Base-by-base conservation (phyloP, 92 coral and sea anemone genomes). In the Plumapathes pennacea region DNA sequence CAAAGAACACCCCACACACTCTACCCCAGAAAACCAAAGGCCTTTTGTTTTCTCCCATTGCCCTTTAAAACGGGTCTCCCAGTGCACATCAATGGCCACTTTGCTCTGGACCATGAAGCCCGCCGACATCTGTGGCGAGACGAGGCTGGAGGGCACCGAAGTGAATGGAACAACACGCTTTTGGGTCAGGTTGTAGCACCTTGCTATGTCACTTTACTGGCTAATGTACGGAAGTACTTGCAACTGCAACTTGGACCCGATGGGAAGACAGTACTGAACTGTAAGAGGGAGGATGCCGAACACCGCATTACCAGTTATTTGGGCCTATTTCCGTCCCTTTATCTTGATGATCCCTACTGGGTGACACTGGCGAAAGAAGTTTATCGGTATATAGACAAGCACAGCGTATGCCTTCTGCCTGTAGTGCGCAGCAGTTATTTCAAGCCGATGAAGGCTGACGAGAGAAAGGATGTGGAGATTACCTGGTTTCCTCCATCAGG, bases 31-130 rank as follows among this genome's bases (percentile, higher is more conserved):
- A 6, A 19, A 10, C 68, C 69, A 38, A 80, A 72, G 39, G 97
- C 90, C 22, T 90, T 65, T 50, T 90, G 97, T 13, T 90, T 90
- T 23, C 85, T 90, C 53, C 97, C 97, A 0, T 88, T 90, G 8
- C 90, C 97, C 11, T 17, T 58, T 20, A 24, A 70, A 29, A 86
- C 95, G 3, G 52, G 64, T 25, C 82, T 90, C 5, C 97, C 97
- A 28, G 88, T 85, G 29, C 89, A 78, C 43, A 59, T 90, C 41
- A 90, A 90, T 62, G 97, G 97, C 1, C 95, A 90, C 39, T 90
- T 90, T 85, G 77, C 71, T 10, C 32, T 69, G 25, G 79, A 77
- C 22, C 90, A 84, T 24, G 90, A 84, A 48, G 77, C 81, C 18
- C 46, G 90, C 29, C 18, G 90, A 46, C 52, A 47, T 25, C 66